Evolutionary conservation across 2,888 invertebrate genomes (phyloP).

Genomic region (Didymodactylos carnosus): DNA sequence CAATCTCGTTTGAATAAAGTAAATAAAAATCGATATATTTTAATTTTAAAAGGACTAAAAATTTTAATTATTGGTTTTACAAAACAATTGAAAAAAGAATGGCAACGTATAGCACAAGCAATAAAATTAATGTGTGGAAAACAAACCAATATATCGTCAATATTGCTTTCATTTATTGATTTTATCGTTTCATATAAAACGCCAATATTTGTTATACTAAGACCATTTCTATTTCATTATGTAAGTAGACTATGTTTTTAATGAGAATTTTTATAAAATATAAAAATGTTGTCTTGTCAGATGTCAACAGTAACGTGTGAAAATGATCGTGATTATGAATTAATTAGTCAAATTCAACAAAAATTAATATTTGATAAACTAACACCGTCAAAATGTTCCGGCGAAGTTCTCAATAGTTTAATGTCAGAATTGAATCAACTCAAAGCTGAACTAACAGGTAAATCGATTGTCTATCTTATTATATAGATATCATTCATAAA

Average conservation of each 20-base stretch:
- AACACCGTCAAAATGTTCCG: background rate
- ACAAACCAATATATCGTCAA: background rate
- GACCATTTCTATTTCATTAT: constrained; percentile 79
- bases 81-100: background rate
- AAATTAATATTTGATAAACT: background rate
- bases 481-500: too few species aligned
- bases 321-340: background rate
- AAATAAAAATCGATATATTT: too few species aligned
- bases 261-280: background rate
- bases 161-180: constrained; percentile 50
- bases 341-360: background rate
- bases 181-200: constrained; percentile 80
- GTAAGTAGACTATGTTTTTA: constrained; percentile 22
- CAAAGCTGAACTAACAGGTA: background rate
- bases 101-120: background rate
- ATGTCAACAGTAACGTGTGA: background rate
- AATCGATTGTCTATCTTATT: background rate
- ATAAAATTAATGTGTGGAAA: background rate
- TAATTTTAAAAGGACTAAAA: too few species aligned
- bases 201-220: constrained; percentile 67
- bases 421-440: background rate
- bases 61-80: background rate
- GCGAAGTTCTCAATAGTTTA: background rate
- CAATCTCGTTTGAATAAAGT: too few species aligned
- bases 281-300: background rate